phyloP scores from a whole-genome alignment of 2,888 invertebrate species.

The Hirtodrosophila confusa region DNA sequence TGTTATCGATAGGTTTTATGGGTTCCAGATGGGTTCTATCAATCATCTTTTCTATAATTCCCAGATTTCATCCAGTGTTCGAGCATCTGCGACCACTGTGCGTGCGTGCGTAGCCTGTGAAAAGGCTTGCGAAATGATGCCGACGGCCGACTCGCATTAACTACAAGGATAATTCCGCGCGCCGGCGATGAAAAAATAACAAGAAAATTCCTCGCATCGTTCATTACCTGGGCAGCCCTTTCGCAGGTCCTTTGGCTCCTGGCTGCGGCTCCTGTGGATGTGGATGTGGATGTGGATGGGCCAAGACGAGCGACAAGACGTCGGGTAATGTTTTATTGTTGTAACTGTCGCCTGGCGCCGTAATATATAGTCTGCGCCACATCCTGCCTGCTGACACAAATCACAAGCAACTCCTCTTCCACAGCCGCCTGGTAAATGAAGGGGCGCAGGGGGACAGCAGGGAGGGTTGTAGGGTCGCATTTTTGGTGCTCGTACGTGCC shows the following conservation, averaged over 20 bases:
- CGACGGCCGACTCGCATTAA: conserved; percentile 59
- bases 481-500: conserved; percentile 69
- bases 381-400: conserved; percentile 67
- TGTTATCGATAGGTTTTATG: no score
- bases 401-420: conserved; percentile 61
- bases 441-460: conserved; percentile 2
- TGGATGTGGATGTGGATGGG: not conserved
- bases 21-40: no score
- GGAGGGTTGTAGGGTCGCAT: conserved; percentile 23
- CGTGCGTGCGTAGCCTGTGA: conserved; percentile 53
- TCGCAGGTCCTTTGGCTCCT: not conserved
- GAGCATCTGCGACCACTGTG: conserved; percentile 34
- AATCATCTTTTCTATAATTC: not conserved
- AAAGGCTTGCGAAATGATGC: conserved; percentile 55
- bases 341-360: conserved; percentile 72
- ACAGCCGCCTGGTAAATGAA: conserved; percentile 5
- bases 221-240: conserved; percentile 55
- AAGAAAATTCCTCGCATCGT: conserved; percentile 75
- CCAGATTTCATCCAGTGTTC: not conserved
- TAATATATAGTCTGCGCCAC: conserved; percentile 73
- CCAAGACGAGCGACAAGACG: conserved; percentile 63
- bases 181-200: conserved; percentile 66
- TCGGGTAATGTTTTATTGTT: conserved; percentile 77
- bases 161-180: conserved; percentile 71
- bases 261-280: not conserved